Percentiles rank a stretch among this genome's conserved stretches.
phyloP scores from a whole-genome alignment of 1,140 invertebrate species.

The Cotesia chilonis region DNA sequence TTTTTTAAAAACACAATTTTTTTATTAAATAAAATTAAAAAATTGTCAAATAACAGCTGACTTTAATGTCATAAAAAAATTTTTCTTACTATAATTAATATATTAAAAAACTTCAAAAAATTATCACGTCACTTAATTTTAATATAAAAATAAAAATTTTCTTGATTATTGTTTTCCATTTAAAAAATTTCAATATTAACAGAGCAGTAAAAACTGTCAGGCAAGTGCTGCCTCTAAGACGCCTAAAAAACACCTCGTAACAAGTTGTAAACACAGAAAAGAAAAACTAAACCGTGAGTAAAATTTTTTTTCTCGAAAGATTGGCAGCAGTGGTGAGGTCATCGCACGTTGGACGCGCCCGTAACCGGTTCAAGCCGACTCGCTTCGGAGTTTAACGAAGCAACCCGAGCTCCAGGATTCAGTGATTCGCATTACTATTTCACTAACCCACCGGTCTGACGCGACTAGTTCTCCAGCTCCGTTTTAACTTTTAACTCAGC shows the following conservation, averaged over 20 bases:
- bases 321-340: constrained; percentile 54
- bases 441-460: constrained; percentile 37
- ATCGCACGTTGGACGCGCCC: constrained; percentile 52
- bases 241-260: background rate
- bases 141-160: too few relatives aligned
- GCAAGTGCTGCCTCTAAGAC: background rate
- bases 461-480: background rate
- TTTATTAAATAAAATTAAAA: too few relatives aligned
- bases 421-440: background rate
- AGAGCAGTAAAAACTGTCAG: too few relatives aligned
- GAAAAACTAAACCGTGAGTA: constrained; percentile 36
- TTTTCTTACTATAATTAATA: too few relatives aligned
- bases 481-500: too few relatives aligned
- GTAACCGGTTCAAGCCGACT: constrained; percentile 1
- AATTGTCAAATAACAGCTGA: too few relatives aligned
- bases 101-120: too few relatives aligned
- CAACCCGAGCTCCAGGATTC: background rate
- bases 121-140: too few relatives aligned
- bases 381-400: constrained; percentile 12
- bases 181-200: too few relatives aligned
- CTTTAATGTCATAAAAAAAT: too few relatives aligned
- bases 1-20: too few relatives aligned
- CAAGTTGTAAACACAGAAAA: background rate
- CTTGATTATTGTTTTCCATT: too few relatives aligned
- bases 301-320: constrained; percentile 19